Percentiles rank a stretch among this genome's conserved stretches.
These are phyloP conservation scores for Dione vanillae DNA, from an alignment of 2,888 invertebrate genomes.

Conservation along the genomic window DNA sequence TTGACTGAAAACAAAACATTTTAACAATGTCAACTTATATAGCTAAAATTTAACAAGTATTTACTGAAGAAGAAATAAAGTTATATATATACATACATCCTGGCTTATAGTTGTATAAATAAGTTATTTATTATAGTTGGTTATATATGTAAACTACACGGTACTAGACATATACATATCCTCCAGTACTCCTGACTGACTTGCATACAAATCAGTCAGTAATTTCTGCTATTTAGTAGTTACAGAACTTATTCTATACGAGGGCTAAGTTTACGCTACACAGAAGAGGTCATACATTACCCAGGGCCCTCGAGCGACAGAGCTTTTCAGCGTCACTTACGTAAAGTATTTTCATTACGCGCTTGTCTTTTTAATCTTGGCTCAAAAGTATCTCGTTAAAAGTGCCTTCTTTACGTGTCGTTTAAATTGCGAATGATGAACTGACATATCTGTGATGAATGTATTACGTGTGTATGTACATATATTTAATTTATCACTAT, in stretches of 20 bases:
- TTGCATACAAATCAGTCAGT: background rate
- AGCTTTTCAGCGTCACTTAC: conserved; percentile 28
- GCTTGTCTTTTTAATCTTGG: conserved; percentile 33
- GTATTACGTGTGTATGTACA: no score
- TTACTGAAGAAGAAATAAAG: no score
- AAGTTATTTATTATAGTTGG: no score
- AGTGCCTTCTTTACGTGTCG: conserved; percentile 12
- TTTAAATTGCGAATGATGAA: conserved; percentile 18
- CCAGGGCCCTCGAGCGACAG: conserved; percentile 26
- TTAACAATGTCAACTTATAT: no score
- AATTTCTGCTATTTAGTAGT: background rate
- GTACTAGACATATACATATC: no score
- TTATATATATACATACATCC: no score
- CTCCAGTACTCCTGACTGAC: no score
- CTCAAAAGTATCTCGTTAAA: conserved; percentile 29
- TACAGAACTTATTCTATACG: background rate
- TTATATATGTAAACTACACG: no score
- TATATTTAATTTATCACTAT: no score
- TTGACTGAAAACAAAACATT: no score
- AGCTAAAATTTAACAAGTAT: no score
- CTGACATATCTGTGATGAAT: conserved; percentile 15
- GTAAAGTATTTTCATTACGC: conserved; percentile 39
- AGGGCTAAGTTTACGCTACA: conserved; percentile 5
- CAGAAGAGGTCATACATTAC: conserved; percentile 22
- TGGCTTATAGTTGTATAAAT: no score